Base-by-base conservation (phyloP, 2,797 vertebrate species). In the Myripristis jacobus region DNA sequence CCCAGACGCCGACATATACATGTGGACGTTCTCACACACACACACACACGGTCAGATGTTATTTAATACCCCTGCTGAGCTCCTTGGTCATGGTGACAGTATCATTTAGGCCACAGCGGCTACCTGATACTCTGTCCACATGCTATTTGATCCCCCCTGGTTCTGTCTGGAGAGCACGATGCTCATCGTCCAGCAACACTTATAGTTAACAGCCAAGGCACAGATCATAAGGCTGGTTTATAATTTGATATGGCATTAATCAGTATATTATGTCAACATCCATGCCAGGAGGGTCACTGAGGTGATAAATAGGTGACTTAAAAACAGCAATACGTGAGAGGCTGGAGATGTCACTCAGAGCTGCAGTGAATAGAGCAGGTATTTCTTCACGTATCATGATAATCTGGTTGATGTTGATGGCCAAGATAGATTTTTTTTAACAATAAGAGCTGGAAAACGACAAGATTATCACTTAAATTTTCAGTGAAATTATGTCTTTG, bases 21-120 rank as follows among this genome's bases (percentile, higher is more conserved):
- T 50, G 18, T 41, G 12, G 72, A 73, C 67, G 52, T 58, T 66
- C 66, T 60, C 56, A 63, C 72, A 63, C 50, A 60, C 41, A 54
- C 69, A 73, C 88, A 84, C 87, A 89, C 80, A 82, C 66, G 55
- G 67, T 81, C 75, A 63, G 66, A 69, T 61, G 84, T 88, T 84
- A 89, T 89, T 84, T 85, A 80, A 87, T 90, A 77, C 67, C 63
- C 12, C 59, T 36, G 65, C 66, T 78, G 80, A 73, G 73, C 19
- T 13, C 36, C 31, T 58, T 15, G 55, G 55, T 19, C 43, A 83
- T 75, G 77, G 60, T 80, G 79, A 83, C 81, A 71, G 79, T 18
- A 13, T 80, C 71, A 54, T 80, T 73, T 62, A 54, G 55, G 80
- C 81, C 80, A 66, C 75, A 77, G 73, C 70, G 67, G 75, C 41